Conservation (phyloP, 1,140 invertebrate genomes). For the Monomorium pharaonis region DNA sequence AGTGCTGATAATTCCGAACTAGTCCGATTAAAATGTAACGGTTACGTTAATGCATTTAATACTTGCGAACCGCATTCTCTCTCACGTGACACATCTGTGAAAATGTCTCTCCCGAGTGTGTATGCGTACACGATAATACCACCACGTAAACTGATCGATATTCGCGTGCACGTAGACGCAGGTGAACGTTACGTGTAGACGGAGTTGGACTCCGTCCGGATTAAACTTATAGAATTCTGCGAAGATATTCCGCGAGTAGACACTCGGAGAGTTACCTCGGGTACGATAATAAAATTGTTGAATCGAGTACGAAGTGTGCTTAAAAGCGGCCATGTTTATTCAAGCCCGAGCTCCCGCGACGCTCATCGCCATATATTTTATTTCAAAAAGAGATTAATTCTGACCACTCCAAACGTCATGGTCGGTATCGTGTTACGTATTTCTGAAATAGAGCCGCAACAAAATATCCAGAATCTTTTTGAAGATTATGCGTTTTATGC, state of each 20-base stretch:
- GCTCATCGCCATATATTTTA: background rate
- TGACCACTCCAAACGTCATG: background rate
- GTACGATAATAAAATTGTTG: constrained; percentile 28
- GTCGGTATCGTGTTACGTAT: background rate
- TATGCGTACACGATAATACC: background rate
- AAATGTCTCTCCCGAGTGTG: background rate
- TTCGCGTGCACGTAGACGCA: background rate
- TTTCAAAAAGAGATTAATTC: constrained; percentile 37
- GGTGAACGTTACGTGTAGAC: background rate
- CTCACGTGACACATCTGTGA: background rate
- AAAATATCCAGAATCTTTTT: constrained; percentile 11
- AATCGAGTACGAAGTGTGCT: constrained; percentile 14
- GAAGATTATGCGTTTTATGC: constrained; percentile 8
- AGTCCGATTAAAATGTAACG: constrained; percentile 42
- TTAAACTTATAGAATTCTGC: constrained; percentile 17
- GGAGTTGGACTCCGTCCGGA: background rate
- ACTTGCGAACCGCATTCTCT: background rate
- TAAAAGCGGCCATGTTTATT: constrained; percentile 36
- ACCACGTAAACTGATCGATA: constrained; percentile 36
- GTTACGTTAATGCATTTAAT: constrained; percentile 30
- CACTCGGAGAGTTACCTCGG: background rate
- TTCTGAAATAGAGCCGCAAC: background rate
- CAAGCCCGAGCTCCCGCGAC: background rate
- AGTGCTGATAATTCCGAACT: constrained; percentile 26
- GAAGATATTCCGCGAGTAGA: background rate